A percentile compares a stretch with the other conserved stretches of the same genome.
Conservation (phyloP, 2,113 vertebrate species). For the Arizona elegans region DNA sequence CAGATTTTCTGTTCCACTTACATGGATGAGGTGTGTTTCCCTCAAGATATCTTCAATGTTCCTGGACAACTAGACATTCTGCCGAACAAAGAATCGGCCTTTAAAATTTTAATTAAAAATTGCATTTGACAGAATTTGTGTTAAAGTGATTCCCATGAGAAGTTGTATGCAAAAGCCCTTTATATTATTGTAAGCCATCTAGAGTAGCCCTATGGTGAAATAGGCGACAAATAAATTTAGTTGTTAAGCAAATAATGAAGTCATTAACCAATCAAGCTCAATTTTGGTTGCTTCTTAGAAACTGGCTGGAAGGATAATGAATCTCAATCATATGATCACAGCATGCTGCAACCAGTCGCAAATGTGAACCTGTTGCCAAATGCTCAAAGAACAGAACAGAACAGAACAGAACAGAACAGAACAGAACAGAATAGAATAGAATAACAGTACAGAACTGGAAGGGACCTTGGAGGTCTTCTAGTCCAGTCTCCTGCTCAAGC, state of each 20-base stretch:
- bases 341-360: background rate
- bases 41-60: background rate
- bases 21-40: background rate
- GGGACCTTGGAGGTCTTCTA: too few species aligned
- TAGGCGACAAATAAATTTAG: background rate
- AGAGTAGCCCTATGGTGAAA: background rate
- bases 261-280: background rate
- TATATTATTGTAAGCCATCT: background rate
- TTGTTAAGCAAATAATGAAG: background rate
- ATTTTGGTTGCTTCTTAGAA: background rate
- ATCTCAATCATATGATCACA: background rate
- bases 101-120: background rate
- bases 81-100: background rate
- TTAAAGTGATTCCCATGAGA: background rate
- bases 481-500: too few species aligned
- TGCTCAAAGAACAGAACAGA: too few species aligned
- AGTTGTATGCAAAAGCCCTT: background rate
- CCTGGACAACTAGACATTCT: background rate
- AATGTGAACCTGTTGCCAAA: background rate
- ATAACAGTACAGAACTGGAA: too few species aligned
- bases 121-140: background rate
- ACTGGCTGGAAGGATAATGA: background rate
- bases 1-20: background rate
- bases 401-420: too few species aligned
- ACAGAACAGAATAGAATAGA: too few species aligned